Evolutionary conservation across 2,113 vertebrate genomes (phyloP).

Genomic region (Pseudorectes ferrugineus): DNA sequence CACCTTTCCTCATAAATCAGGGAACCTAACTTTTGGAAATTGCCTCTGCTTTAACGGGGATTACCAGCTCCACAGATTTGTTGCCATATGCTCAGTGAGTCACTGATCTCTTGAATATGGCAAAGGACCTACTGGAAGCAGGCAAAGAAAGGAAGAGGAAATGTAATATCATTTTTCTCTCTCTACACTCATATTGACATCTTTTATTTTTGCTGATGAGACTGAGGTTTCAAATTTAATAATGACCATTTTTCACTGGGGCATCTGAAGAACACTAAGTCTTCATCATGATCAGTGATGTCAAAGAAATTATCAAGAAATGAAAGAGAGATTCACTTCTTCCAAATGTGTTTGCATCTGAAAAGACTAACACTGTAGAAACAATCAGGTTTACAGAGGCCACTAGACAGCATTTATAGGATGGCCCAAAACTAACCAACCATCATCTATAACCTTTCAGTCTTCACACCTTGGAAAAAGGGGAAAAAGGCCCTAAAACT

Average conservation of each 20-base stretch:
- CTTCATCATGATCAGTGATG: background rate
- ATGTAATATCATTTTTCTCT: background rate
- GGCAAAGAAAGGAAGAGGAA: background rate
- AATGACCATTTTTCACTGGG: background rate
- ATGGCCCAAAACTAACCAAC: background rate
- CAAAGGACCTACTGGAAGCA: background rate
- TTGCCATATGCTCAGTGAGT: constrained; percentile 5
- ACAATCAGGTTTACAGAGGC: background rate
- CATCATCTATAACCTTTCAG: background rate
- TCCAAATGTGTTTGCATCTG: background rate
- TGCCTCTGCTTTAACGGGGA: background rate
- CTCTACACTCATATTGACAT: background rate
- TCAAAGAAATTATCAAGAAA: background rate
- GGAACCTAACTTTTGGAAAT: background rate
- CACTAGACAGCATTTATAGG: background rate
- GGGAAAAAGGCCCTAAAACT: background rate
- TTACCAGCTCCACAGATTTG: background rate
- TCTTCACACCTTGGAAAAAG: background rate
- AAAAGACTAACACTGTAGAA: background rate
- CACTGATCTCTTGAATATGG: background rate
- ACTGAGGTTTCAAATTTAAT: background rate
- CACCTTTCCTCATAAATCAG: background rate
- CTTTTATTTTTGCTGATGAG: background rate
- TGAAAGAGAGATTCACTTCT: background rate
- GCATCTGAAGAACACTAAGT: background rate